A percentile compares a stretch with the other conserved stretches of the same genome.
These are phyloP conservation scores for Coptodon bakossiorum DNA, from an alignment of 2,113 vertebrate genomes.

Conservation along the genomic window DNA sequence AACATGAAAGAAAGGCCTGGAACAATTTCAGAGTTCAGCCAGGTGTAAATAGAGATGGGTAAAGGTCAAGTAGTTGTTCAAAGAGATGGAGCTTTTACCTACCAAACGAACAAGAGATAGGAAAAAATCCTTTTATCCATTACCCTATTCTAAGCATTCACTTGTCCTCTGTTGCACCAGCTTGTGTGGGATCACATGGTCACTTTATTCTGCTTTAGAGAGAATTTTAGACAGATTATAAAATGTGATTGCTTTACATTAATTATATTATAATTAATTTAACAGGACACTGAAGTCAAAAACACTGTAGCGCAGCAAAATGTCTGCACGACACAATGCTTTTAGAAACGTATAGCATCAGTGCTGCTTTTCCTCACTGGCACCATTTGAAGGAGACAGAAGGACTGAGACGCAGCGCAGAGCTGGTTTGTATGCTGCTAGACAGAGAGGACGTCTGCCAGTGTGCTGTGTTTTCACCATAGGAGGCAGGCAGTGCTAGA, in stretches of 20 bases:
- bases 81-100: conserved; percentile 25
- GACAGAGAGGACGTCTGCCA: conserved; percentile 22
- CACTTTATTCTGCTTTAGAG: not conserved
- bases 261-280: not conserved
- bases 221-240: not conserved
- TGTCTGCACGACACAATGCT: not conserved
- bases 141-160: not conserved
- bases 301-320: not conserved
- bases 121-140: conserved; percentile 11
- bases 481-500: conserved; percentile 28
- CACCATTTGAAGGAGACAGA: conserved; percentile 17
- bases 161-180: not conserved
- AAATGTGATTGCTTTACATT: not conserved
- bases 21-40: conserved; percentile 44
- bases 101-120: conserved; percentile 2
- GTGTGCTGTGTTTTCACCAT: conserved; percentile 28
- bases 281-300: not conserved
- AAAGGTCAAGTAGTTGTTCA: conserved; percentile 47
- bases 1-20: conserved; percentile 15
- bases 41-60: conserved; percentile 43
- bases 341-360: not conserved
- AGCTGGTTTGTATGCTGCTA: not conserved
- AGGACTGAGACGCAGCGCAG: not conserved
- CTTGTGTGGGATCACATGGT: not conserved
- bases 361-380: not conserved